Conservation (phyloP, 2,797 vertebrate species). For the Atherinosoma microstoma region DNA sequence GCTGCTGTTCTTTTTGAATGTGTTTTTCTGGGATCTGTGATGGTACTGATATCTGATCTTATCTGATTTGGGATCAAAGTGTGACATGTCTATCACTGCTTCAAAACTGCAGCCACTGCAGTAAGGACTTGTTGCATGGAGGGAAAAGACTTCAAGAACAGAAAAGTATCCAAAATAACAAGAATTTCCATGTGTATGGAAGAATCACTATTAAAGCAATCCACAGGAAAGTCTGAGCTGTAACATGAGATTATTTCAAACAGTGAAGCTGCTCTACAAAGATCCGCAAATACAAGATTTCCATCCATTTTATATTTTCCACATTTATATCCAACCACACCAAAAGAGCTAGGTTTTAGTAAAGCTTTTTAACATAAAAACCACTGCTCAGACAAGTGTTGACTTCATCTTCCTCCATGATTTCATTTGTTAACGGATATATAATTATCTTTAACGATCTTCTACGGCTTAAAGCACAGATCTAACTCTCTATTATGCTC, state of each 20-base stretch:
- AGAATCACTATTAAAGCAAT: conserved; percentile 43
- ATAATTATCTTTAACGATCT: conserved; percentile 45
- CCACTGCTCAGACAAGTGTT: conserved; percentile 39
- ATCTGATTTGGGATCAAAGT: conserved; percentile 40
- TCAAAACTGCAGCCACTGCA: background rate
- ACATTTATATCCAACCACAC: conserved; percentile 60
- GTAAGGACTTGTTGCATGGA: background rate
- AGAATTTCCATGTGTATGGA: conserved; percentile 30
- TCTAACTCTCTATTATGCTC: conserved; percentile 10
- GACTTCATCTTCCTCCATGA: conserved; percentile 53
- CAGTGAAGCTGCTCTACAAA: conserved; percentile 40
- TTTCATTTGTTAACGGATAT: conserved; percentile 51
- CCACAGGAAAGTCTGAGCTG: conserved; percentile 64
- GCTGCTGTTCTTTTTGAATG: conserved; percentile 33
- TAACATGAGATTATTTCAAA: conserved; percentile 58
- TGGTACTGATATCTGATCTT: conserved; percentile 40
- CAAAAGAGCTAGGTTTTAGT: conserved; percentile 48
- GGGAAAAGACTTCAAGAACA: background rate
- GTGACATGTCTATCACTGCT: conserved; percentile 25
- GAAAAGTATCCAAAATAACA: conserved; percentile 27
- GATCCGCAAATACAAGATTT: conserved; percentile 62
- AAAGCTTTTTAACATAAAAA: conserved; percentile 60
- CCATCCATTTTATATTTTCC: conserved; percentile 66
- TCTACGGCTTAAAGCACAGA: background rate
- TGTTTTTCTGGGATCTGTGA: conserved; percentile 34